A percentile compares a stretch with the other conserved stretches of the same genome.
Evolutionary conservation across 2,888 invertebrate genomes (phyloP).

Genomic region (Microplitis manilae): DNA sequence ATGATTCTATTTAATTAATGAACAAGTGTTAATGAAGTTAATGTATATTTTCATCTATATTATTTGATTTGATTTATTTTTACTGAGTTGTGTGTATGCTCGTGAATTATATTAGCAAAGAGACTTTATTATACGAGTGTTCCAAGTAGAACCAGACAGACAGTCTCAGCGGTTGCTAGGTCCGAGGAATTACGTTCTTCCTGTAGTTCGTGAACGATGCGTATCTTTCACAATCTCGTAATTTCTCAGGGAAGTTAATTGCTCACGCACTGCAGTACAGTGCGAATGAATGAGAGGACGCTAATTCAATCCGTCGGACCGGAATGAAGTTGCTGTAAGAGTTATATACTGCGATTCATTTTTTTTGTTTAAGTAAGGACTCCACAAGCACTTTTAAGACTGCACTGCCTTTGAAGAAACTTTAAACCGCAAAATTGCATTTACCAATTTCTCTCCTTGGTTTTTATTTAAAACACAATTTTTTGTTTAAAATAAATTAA

Average conservation of each 20-base stretch:
- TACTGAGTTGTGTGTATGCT: background rate
- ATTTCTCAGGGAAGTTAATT: slow-evolving; percentile 63
- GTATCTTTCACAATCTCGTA: slow-evolving; percentile 59
- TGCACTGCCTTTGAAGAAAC: background rate
- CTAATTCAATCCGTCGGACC: slow-evolving; percentile 51
- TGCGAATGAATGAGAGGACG: slow-evolving; percentile 49
- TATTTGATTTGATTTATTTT: background rate
- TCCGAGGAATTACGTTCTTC: slow-evolving; percentile 64
- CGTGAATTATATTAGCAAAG: background rate
- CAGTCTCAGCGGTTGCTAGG: slow-evolving; percentile 54
- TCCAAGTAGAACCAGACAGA: background rate
- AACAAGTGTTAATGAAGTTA: background rate
- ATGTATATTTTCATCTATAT: background rate
- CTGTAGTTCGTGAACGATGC: slow-evolving; percentile 62
- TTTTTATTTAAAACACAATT: slow-evolving; percentile 9
- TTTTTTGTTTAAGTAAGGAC: slow-evolving; percentile 27
- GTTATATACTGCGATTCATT: slow-evolving; percentile 45
- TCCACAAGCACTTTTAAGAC: background rate
- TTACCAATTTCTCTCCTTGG: slow-evolving; percentile 11
- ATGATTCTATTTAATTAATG: background rate
- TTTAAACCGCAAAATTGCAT: slow-evolving; percentile 19
- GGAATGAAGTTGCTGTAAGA: slow-evolving; percentile 48
- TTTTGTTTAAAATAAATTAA: background rate
- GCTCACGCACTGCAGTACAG: slow-evolving; percentile 60
- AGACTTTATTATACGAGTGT: background rate